Evolutionary conservation across 2,888 invertebrate genomes (phyloP).

Genomic region (Baronia brevicornis): DNA sequence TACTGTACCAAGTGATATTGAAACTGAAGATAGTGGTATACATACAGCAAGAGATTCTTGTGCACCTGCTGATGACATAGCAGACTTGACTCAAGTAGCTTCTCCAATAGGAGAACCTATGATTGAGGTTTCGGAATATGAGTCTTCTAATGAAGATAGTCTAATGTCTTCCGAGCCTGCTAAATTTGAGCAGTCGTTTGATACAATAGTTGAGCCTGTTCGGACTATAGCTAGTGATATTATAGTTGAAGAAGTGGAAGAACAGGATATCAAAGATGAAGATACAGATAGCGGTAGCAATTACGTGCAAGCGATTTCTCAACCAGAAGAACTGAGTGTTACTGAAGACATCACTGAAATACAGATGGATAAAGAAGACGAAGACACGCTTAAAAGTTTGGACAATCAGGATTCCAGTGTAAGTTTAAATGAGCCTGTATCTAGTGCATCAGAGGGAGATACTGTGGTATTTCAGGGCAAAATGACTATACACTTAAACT

Average conservation of each 20-base stretch:
- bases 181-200: slow-evolving; percentile 43
- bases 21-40: slow-evolving; percentile 86
- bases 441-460: slow-evolving; percentile 64
- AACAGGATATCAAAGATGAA: slow-evolving; percentile 54
- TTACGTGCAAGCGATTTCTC: slow-evolving; percentile 60
- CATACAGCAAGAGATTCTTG: slow-evolving; percentile 87
- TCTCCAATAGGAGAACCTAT: slow-evolving; percentile 64
- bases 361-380: slow-evolving; percentile 69
- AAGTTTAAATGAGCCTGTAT: slow-evolving; percentile 70
- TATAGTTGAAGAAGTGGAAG: slow-evolving; percentile 64
- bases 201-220: slow-evolving; percentile 33
- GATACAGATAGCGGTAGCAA: slow-evolving; percentile 62
- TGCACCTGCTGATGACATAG: slow-evolving; percentile 83
- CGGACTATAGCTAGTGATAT: slow-evolving; percentile 46
- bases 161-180: slow-evolving; percentile 34
- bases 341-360: slow-evolving; percentile 67
- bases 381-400: slow-evolving; percentile 70
- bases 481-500: slow-evolving; percentile 71
- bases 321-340: slow-evolving; percentile 59
- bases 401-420: slow-evolving; percentile 73
- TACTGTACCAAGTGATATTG: slow-evolving; percentile 77
- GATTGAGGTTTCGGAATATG: slow-evolving; percentile 60
- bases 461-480: slow-evolving; percentile 73
- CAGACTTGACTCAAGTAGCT: slow-evolving; percentile 72
- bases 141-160: slow-evolving; percentile 63